Base-by-base conservation (phyloP, 2,888 invertebrate genomes). In the Caenorhabditis drosophilae region DNA sequence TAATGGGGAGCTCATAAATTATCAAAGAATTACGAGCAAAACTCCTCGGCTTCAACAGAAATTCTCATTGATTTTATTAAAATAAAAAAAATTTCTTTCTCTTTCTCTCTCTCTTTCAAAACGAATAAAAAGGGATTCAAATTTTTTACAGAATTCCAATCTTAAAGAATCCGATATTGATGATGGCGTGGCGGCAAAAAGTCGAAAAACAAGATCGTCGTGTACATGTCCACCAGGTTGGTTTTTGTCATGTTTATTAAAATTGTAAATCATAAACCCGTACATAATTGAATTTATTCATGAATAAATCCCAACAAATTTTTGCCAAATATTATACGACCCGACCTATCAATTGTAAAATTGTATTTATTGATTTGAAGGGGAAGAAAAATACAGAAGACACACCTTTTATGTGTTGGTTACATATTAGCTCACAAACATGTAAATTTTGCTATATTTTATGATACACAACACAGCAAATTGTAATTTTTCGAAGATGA, bases 191-290 rank as follows among this genome's bases (percentile, higher is more conserved):
- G 49, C 54, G 51, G 46, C 38, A n/a, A 66, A 59, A 42, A 51
- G 51, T 35, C 27, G 64, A 25, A 59, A 52, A 40, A 52, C 48
- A 40, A 45, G 64, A 41, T 59, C 59, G 55, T 55, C 59, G 48
- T 66, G 64, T 31, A 55, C 53, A 51, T 66, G 64, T 25, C 64
- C 64, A 11, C 50, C 64, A 51, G 64, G 64, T 66, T 27, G 49
- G 64, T 27, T 22, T 22, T 23, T 22, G 22, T 38, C 40, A 11
- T 16, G 20, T 4, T 12, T 36, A 15, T 31, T 9, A 31, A 31
- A 9, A 31, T 31, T 9, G 31, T 31, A 31, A 9, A 31, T 12
- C 31, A 31, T 31, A 31, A 31, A 31, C 12, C 31, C n/a, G n/a
- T n/a, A n/a, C n/a, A n/a, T n/a, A n/a, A n/a, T n/a, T n/a, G n/a